phyloP scores from a whole-genome alignment of 1,140 invertebrate genomes.

The Aphelinus certus region DNA sequence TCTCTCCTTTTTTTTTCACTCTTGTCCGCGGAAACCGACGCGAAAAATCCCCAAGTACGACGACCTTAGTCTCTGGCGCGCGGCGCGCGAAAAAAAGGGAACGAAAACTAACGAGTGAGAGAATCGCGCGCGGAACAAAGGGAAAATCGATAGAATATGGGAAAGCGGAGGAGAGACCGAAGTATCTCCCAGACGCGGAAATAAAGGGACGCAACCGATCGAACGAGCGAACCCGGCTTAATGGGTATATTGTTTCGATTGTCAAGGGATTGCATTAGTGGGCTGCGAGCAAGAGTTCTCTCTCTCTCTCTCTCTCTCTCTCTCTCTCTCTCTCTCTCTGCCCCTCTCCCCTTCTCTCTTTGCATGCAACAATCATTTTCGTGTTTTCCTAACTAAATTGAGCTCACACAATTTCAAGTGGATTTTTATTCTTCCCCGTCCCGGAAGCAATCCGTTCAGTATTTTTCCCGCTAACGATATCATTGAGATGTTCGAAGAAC shows the following conservation, averaged over 20 bases:
- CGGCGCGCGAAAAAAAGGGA: conserved; percentile 6
- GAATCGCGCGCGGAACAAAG: background rate
- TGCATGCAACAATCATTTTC: too few species aligned
- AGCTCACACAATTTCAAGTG: too few species aligned
- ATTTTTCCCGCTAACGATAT: too few species aligned
- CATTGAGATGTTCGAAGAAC: too few species aligned
- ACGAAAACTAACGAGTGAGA: conserved; percentile 15
- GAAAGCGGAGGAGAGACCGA: conserved; percentile 5
- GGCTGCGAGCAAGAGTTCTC: background rate
- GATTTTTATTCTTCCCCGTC: too few species aligned
- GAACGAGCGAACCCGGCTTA: background rate
- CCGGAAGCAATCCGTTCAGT: too few species aligned
- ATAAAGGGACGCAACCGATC: background rate
- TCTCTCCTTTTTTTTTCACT: conserved; percentile 10
- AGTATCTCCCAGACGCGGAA: background rate
- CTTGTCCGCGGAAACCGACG: conserved; percentile 6
- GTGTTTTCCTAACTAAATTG: too few species aligned
- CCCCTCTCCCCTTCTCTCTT: too few species aligned
- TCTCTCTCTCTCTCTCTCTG: too few species aligned
- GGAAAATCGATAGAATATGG: conserved; percentile 14
- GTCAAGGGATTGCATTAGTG: conserved; percentile 3
- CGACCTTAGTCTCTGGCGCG: conserved; percentile 2
- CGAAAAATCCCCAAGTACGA: conserved; percentile 23
- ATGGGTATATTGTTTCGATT: conserved; percentile 30
- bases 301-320: too few species aligned